Conservation (phyloP, 2,797 vertebrate species). For the Sarcophilus harrisii region DNA sequence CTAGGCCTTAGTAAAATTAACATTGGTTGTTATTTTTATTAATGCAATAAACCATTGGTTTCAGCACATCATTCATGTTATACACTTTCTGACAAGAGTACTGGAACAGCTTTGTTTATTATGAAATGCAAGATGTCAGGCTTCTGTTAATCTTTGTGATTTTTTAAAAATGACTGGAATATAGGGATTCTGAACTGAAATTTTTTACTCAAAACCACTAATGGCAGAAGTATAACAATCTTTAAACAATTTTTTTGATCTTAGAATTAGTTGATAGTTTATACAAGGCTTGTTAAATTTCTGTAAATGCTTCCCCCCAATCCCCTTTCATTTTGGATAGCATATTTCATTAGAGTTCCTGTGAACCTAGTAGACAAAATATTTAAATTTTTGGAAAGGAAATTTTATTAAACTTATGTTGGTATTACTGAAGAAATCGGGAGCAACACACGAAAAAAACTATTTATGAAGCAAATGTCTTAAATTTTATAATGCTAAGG, state of each 20-base stretch:
- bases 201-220: slow-evolving; percentile 27
- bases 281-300: slow-evolving; percentile 22
- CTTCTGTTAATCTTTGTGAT: slow-evolving; percentile 24
- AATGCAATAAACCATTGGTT: slow-evolving; percentile 15
- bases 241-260: slow-evolving; percentile 19
- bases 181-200: slow-evolving; percentile 49
- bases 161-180: slow-evolving; percentile 30
- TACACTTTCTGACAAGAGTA: slow-evolving; percentile 14
- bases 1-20: background rate
- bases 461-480: slow-evolving; percentile 14
- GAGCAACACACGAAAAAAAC: background rate
- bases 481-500: slow-evolving; percentile 58
- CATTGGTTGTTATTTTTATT: slow-evolving; percentile 3
- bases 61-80: background rate
- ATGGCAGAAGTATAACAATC: slow-evolving; percentile 30
- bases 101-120: slow-evolving; percentile 15
- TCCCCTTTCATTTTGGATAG: slow-evolving; percentile 15
- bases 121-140: slow-evolving; percentile 31
- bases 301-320: background rate
- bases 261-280: slow-evolving; percentile 12
- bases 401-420: slow-evolving; percentile 42
- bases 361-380: slow-evolving; percentile 43
- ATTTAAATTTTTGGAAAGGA: slow-evolving; percentile 25
- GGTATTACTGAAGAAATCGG: background rate
- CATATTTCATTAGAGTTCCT: slow-evolving; percentile 34